A percentile compares a stretch with the other conserved stretches of the same genome.
These are phyloP conservation scores for Omphaloscelis lunosa DNA, from an alignment of 2,888 invertebrate species.

Conservation along the genomic window DNA sequence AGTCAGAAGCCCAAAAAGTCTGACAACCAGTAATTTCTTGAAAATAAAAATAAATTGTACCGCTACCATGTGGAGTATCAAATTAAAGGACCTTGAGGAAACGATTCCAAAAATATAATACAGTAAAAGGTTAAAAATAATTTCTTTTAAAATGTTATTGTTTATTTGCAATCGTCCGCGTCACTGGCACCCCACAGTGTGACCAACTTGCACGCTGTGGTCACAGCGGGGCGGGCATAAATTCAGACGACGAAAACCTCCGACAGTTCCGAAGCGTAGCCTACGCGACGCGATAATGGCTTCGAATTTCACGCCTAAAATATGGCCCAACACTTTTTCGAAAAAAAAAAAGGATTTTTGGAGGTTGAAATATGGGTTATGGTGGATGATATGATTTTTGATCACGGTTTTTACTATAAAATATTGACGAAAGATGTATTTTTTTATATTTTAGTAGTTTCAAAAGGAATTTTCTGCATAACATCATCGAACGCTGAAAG, in stretches of 20 bases:
- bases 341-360: constrained; percentile 33
- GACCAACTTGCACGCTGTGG: constrained; percentile 72
- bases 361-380: constrained; percentile 17
- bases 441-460: not conserved
- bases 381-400: not conserved
- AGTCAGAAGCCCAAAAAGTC: too few relatives aligned
- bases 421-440: constrained; percentile 5
- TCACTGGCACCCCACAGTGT: constrained; percentile 57
- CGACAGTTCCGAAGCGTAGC: constrained; percentile 73
- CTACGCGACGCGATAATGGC: constrained; percentile 76
- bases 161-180: constrained; percentile 24
- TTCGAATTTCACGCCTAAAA: constrained; percentile 75
- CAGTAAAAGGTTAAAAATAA: not conserved
- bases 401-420: not conserved
- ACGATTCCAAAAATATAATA: not conserved
- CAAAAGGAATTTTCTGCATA: not conserved
- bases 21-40: too few relatives aligned
- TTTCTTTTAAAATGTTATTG: not conserved
- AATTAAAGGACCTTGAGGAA: too few relatives aligned
- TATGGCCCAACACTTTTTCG: constrained; percentile 62
- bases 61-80: too few relatives aligned
- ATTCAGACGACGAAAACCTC: constrained; percentile 77
- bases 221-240: constrained; percentile 77
- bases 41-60: too few relatives aligned
- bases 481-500: not conserved